Conservation (phyloP, 2,888 invertebrate species). For the Melikaiella ostensackeni region DNA sequence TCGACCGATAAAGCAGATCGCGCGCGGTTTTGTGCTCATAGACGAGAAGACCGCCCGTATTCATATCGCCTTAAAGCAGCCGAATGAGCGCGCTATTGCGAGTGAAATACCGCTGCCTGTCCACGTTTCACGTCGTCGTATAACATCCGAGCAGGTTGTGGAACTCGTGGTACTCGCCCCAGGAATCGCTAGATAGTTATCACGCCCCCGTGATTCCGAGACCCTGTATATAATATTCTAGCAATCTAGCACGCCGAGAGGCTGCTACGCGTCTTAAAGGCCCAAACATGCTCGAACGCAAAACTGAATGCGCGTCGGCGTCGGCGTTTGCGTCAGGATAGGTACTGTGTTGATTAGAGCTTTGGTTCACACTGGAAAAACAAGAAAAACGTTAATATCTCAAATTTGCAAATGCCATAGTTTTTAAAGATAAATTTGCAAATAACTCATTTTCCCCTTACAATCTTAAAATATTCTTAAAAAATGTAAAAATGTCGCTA, state of each 20-base stretch:
- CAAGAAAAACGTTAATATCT: no score
- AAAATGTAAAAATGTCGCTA: no score
- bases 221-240: conserved; percentile 24
- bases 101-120: conserved; percentile 47
- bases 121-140: conserved; percentile 51
- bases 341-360: no score
- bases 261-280: conserved; percentile 8
- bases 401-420: no score
- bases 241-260: neutral
- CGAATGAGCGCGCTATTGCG: conserved; percentile 28
- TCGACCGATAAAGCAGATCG: conserved; percentile 62
- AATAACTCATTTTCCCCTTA: no score
- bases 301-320: no score
- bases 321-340: no score
- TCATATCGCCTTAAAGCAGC: conserved; percentile 12
- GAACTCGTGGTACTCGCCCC: conserved; percentile 38
- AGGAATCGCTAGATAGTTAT: conserved; percentile 41
- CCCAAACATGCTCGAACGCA: no score
- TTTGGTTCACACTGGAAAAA: no score
- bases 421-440: no score
- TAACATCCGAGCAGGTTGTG: conserved; percentile 47
- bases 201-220: conserved; percentile 39
- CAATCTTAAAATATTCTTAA: no score
- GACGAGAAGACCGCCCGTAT: conserved; percentile 38
- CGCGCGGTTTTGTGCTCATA: conserved; percentile 59